Evolutionary conservation across 2,797 vertebrate genomes (phyloP).

Genomic region (Saxicola maurus): DNA sequence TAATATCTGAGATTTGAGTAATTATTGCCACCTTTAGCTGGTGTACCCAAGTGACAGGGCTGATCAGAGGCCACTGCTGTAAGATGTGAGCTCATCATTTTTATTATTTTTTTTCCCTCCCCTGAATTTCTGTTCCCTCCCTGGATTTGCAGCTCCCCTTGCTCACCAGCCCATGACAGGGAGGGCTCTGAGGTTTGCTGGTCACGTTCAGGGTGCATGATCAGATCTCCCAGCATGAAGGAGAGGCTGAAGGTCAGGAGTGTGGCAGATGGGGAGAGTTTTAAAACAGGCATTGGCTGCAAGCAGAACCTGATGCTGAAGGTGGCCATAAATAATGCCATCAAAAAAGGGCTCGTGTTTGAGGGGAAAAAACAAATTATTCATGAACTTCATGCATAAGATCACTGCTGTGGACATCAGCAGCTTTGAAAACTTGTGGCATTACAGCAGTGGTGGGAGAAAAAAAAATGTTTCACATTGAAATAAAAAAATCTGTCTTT

Average conservation of each 20-base stretch:
- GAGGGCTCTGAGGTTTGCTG: not conserved
- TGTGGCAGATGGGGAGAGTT: not conserved
- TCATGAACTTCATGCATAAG: not conserved
- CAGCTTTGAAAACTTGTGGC: not conserved
- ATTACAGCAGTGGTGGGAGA: not conserved
- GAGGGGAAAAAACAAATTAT: not conserved
- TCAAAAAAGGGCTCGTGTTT: not conserved
- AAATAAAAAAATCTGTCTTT: not conserved
- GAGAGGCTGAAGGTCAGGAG: conserved; percentile 17
- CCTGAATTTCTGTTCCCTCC: not conserved
- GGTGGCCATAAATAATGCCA: not conserved
- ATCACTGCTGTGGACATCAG: not conserved
- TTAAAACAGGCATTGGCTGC: not conserved
- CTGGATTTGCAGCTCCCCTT: not conserved
- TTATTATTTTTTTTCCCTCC: fast-evolving
- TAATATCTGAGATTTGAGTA: not conserved
- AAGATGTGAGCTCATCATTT: not conserved
- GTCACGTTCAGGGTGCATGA: not conserved
- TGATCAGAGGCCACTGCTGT: not conserved
- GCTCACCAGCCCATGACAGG: not conserved
- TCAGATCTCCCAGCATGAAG: not conserved
- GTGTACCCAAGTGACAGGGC: not conserved
- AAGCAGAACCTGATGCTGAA: not conserved
- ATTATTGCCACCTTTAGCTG: not conserved
- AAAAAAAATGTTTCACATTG: not conserved